Evolutionary conservation across 2,888 invertebrate species (phyloP).

Genomic region (Xylocampa areola): DNA sequence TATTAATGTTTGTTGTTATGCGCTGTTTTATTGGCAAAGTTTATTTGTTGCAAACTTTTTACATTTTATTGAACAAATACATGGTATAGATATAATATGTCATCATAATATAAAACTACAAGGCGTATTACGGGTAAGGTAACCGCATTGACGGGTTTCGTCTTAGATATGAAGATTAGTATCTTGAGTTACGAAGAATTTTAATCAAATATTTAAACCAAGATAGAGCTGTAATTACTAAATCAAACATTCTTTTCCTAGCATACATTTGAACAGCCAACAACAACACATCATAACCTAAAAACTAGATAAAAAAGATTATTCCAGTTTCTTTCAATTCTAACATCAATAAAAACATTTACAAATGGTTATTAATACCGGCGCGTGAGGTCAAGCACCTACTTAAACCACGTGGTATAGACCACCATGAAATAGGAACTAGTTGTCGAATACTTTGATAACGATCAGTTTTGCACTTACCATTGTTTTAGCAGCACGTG

Average conservation of each 20-base stretch:
- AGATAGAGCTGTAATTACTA: background rate
- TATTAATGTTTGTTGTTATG: slow-evolving; percentile 10
- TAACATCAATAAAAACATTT: slow-evolving; percentile 32
- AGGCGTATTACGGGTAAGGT: background rate
- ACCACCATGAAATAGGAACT: slow-evolving; percentile 59
- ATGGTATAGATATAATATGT: too few relatives aligned
- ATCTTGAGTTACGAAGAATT: too few relatives aligned
- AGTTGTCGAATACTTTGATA: slow-evolving; percentile 52
- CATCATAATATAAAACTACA: too few relatives aligned
- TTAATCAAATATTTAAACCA: too few relatives aligned
- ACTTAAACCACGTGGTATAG: slow-evolving; percentile 58
- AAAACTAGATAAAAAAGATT: slow-evolving; percentile 1
- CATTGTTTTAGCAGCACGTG: slow-evolving; percentile 58
- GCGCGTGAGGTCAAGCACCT: slow-evolving; percentile 57
- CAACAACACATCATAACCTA: background rate
- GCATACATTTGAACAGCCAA: background rate
- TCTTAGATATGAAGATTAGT: too few relatives aligned
- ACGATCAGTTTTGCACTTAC: slow-evolving; percentile 47
- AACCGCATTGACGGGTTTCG: too few relatives aligned
- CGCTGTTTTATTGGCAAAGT: background rate
- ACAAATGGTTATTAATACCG: slow-evolving; percentile 27
- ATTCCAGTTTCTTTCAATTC: slow-evolving; percentile 27
- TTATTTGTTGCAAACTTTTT: background rate
- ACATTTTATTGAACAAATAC: too few relatives aligned
- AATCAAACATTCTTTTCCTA: background rate